Percentiles rank a stretch among this genome's conserved stretches.
These are phyloP conservation scores for Coranthus polyacanthus DNA, from an alignment of 2,797 vertebrate species.

Conservation along the genomic window DNA sequence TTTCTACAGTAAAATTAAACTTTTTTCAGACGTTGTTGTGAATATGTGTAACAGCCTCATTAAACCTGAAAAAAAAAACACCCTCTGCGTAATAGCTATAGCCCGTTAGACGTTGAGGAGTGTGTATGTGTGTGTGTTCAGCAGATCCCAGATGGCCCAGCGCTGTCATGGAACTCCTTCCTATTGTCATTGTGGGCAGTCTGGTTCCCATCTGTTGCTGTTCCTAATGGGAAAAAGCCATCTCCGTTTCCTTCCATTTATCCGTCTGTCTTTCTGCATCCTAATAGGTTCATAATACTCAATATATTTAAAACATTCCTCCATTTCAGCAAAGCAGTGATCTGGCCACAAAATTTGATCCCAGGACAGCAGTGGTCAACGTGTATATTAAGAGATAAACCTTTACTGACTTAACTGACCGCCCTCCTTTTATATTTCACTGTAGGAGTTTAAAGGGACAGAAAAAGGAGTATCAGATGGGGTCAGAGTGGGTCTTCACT, in stretches of 20 bases:
- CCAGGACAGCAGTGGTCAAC: too few species aligned
- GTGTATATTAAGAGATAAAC: too few species aligned
- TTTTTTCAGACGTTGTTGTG: too few species aligned
- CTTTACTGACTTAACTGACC: too few species aligned
- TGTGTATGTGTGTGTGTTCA: slow-evolving; percentile 9
- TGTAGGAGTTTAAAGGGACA: too few species aligned
- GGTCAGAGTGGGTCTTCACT: not conserved
- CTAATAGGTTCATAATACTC: slow-evolving; percentile 2
- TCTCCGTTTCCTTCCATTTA: slow-evolving; percentile 23
- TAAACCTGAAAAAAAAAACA: not conserved
- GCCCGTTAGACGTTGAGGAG: slow-evolving; percentile 3
- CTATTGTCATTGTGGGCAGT: slow-evolving; percentile 35
- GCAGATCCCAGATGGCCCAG: slow-evolving; percentile 57
- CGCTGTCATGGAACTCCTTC: slow-evolving; percentile 21
- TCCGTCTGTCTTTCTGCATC: slow-evolving; percentile 28
- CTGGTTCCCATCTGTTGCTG: slow-evolving; percentile 65
- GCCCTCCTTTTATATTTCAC: too few species aligned
- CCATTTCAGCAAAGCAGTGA: not conserved
- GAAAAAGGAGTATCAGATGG: too few species aligned
- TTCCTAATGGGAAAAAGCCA: not conserved
- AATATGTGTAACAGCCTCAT: not conserved
- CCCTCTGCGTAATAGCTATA: not conserved
- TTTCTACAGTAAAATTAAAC: not conserved
- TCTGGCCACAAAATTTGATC: too few species aligned
- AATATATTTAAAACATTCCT: slow-evolving; percentile 1